Base-by-base conservation (phyloP, 2,888 invertebrate genomes). In the Stenchaetothrips biformis region DNA sequence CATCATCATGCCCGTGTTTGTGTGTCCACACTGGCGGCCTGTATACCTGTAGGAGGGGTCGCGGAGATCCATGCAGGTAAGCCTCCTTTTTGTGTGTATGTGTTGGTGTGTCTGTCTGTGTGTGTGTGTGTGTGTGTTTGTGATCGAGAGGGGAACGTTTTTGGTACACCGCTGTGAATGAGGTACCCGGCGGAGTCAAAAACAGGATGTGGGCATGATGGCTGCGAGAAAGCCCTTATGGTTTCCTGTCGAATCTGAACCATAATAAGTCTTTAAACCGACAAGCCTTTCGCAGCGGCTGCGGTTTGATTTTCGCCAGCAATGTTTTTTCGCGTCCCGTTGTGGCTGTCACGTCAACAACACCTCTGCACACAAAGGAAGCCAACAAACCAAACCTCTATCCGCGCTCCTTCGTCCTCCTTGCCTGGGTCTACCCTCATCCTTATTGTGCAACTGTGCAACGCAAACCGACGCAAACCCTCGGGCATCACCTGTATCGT, bases 371-470 rank as follows among this genome's bases (percentile, higher is more conserved):
- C 67, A 74, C 67, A 74, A 74, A 74, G 67, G 67, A 25, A 74
- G 67, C 67, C 67, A 74, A 74, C 21, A 74, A 74, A 74, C 67
- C 67, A 25, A 74, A 74, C 67, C 67, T 25, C 67, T 74, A 37
- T 37, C 37, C 37, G 37, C 37, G 25, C 67, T 25, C 67, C 21
- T 21, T 25, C 67, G 11, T 25, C 67, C 67, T 74, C 25, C 67
- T 74, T 74, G 21, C 25, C 67, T 74, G 11, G 21, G 6, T 53
- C 53, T 53, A 53, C 53, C 53, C 53, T 21, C 67, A 25, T 21
- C 9, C 67, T 74, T 74, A 74, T 74, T 74, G 67, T 74, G 67
- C 67, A 74, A 74, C n/a, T n/a, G n/a, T n/a, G n/a, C n/a, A n/a
- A n/a, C n/a, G n/a, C n/a, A n/a, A n/a, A n/a, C n/a, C n/a, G n/a